Evolutionary conservation across 2,797 vertebrate species (phyloP).

Genomic region (Decapterus maruadsi): DNA sequence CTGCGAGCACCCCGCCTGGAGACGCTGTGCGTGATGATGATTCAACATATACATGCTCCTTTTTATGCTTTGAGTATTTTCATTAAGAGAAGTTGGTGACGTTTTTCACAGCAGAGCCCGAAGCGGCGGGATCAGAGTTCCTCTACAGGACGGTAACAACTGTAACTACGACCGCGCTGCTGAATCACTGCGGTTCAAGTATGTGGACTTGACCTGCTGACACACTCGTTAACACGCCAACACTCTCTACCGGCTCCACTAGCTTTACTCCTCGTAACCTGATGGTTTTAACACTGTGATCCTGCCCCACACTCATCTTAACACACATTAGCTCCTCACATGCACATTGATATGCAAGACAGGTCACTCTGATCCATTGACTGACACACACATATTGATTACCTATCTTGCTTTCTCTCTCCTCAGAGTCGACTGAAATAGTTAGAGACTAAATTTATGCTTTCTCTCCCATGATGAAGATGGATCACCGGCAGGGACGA

Average conservation of each 20-base stretch:
- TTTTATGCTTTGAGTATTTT: neutral
- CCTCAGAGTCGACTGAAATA: slow-evolving; percentile 11
- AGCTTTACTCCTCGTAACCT: slow-evolving; percentile 5
- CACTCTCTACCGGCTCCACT: neutral
- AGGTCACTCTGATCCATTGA: neutral
- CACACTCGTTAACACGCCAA: neutral
- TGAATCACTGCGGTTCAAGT: too few species aligned
- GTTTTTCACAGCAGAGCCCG: neutral
- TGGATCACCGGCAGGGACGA: slow-evolving; percentile 18
- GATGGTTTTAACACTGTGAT: slow-evolving; percentile 16
- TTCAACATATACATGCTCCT: neutral
- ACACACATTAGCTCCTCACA: slow-evolving; percentile 25
- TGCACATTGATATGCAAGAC: slow-evolving; percentile 19
- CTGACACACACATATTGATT: slow-evolving; percentile 22
- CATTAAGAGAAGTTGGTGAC: neutral
- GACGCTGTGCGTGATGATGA: neutral
- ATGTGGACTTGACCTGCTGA: too few species aligned
- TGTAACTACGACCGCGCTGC: too few species aligned
- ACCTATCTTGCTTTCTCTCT: slow-evolving; percentile 12
- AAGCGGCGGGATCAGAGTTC: too few species aligned
- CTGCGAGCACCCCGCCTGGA: neutral
- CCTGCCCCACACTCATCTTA: slow-evolving; percentile 30
- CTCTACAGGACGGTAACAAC: too few species aligned
- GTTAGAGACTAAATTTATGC: slow-evolving; percentile 9
- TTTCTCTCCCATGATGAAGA: slow-evolving; percentile 17